These are phyloP conservation scores for Ophioninae sp. DNA, from an alignment of 2,888 invertebrate genomes.

Conservation along the genomic window DNA sequence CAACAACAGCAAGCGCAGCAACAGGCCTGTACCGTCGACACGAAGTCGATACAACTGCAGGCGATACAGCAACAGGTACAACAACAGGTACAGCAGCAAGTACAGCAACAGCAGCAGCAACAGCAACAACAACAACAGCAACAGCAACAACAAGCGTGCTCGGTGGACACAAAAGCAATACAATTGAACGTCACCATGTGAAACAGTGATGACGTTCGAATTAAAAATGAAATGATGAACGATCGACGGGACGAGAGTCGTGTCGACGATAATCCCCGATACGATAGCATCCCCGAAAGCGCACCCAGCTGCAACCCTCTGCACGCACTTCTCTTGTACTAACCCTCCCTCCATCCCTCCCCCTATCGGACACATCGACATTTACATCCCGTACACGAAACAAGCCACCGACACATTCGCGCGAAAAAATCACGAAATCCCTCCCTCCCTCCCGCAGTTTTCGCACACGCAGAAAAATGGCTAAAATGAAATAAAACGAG, in stretches of 20 bases:
- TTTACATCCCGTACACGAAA: conserved; percentile 11
- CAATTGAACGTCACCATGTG: conserved; percentile 81
- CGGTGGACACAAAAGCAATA: conserved; percentile 80
- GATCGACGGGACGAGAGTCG: conserved; percentile 45
- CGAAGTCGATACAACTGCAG: conserved; percentile 75
- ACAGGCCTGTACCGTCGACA: conserved; percentile 76
- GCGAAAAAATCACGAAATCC: conserved; percentile 7
- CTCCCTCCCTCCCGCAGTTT: conserved; percentile 26
- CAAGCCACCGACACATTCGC: conserved; percentile 3
- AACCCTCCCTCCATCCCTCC: conserved; percentile 64
- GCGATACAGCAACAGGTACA: conserved; percentile 76
- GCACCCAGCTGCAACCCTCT: conserved; percentile 80
- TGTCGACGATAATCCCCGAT: conserved; percentile 70
- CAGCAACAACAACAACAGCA: conserved; percentile 77
- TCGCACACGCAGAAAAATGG: conserved; percentile 30
- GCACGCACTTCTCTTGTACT: conserved; percentile 81
- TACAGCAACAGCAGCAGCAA: conserved; percentile 74
- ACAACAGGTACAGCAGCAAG: conserved; percentile 78
- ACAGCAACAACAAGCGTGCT: conserved; percentile 76
- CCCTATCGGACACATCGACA: neutral
- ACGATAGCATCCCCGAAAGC: conserved; percentile 77
- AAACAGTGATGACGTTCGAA: conserved; percentile 68
- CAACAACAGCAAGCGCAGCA: conserved; percentile 79
- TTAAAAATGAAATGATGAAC: conserved; percentile 59
- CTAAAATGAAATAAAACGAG: conserved; percentile 17